A percentile compares a stretch with the other conserved stretches of the same genome.
Conservation (phyloP, 1,140 invertebrate species). For the Patella vulgata region DNA sequence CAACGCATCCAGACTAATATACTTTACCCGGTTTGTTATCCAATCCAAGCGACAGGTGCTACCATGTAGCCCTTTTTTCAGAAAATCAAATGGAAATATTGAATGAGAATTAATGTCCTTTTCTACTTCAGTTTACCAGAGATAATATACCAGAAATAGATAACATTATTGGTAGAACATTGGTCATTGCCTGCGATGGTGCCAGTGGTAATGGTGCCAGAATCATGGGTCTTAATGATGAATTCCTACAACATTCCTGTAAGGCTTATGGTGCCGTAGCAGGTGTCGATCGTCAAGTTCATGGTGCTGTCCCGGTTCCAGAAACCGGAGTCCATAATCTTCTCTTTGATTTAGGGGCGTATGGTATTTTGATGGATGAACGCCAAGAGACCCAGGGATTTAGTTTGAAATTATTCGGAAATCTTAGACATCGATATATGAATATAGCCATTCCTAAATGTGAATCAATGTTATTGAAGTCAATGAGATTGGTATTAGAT, state of each 20-base stretch:
- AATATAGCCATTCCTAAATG: constrained; percentile 53
- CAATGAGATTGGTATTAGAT: constrained; percentile 56
- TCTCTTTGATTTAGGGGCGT: constrained; percentile 57
- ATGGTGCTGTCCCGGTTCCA: constrained; percentile 48
- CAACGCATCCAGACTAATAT: too few relatives aligned
- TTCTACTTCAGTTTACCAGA: constrained; percentile 52
- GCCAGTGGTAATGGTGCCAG: constrained; percentile 46
- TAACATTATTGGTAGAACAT: constrained; percentile 37
- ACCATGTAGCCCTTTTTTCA: too few relatives aligned
- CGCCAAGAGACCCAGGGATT: constrained; percentile 38
- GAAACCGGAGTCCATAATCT: constrained; percentile 58
- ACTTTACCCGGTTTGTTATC: too few relatives aligned
- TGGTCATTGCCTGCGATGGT: constrained; percentile 59
- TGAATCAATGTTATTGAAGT: constrained; percentile 51
- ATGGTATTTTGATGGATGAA: constrained; percentile 30
- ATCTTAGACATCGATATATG: constrained; percentile 53
- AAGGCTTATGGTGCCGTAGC: constrained; percentile 58
- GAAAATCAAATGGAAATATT: too few relatives aligned
- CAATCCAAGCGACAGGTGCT: too few relatives aligned
- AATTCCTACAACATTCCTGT: constrained; percentile 51
- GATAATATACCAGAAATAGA: constrained; percentile 49
- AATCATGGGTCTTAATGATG: constrained; percentile 58
- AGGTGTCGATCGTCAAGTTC: constrained; percentile 48
- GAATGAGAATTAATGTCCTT: too few relatives aligned
- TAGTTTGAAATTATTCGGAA: constrained; percentile 61